Percentiles rank a stretch among this genome's conserved stretches.
phyloP scores from a whole-genome alignment of 2,888 invertebrate species.

The Lacanobia oleracea region DNA sequence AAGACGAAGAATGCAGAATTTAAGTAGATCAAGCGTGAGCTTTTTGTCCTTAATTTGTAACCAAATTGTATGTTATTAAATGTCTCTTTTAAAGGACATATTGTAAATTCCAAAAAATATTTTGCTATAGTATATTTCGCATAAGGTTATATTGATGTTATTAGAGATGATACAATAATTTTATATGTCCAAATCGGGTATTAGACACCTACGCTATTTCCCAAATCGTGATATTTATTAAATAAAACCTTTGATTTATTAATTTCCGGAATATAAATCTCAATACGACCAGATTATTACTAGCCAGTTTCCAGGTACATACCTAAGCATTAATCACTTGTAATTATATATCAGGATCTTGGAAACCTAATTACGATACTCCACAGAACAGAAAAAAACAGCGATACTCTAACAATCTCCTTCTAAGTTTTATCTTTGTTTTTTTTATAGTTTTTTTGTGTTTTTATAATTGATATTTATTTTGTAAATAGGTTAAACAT shows the following conservation, averaged over 20 bases:
- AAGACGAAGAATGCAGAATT: conserved; percentile 8
- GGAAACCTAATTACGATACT: not conserved
- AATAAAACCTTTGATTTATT: not conserved
- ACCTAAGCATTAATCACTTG: not conserved
- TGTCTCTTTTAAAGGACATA: conserved; percentile 4
- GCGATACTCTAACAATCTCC: not conserved
- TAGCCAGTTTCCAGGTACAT: not conserved
- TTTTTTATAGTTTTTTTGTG: too few species aligned
- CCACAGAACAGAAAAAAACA: too few species aligned
- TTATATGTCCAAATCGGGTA: conserved; percentile 10
- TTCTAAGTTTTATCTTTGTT: not conserved
- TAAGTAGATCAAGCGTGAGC: conserved; percentile 23
- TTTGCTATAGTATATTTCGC: not conserved
- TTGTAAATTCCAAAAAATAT: not conserved
- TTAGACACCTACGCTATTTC: conserved; percentile 35
- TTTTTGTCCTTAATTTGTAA: conserved; percentile 39
- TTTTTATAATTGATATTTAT: too few species aligned
- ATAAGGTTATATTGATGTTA: conserved; percentile 16
- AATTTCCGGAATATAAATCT: conserved; percentile 15
- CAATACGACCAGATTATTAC: not conserved
- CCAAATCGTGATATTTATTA: conserved; percentile 9
- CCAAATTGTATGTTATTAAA: conserved; percentile 26
- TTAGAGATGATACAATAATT: conserved; percentile 8
- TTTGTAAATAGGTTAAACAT: too few species aligned
- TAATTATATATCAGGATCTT: not conserved